Base-by-base conservation (phyloP, 2,113 vertebrate species). In the Scopus umbretta region DNA sequence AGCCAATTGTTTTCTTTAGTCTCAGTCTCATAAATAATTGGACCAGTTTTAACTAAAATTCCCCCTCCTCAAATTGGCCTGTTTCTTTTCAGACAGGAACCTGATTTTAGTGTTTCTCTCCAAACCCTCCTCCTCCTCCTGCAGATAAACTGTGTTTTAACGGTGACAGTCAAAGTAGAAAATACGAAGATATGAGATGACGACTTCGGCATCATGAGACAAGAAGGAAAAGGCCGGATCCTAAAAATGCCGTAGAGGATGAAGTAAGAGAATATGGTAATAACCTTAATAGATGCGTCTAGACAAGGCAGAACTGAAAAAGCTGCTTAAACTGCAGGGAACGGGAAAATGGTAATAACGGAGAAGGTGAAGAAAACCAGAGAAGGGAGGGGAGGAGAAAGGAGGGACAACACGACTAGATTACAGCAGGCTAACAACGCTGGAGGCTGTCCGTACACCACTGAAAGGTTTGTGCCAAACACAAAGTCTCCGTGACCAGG, bases 111-210 rank as follows among this genome's bases (percentile, higher is more conserved):
- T 14, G 18, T 16, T 80, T 47, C 62, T 32, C n/a, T 65, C 62
- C 0, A 0, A 67, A n/a, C n/a, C n/a, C n/a, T 14, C 4, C 13
- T 68, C 20, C 36, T 58, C n/a, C 75, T 83, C 74, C 17, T 45
- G 67, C 47, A 87, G 47, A 83, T 32, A 43, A 63, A 53, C 16
- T 56, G 43, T 2, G 1, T 49, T 80, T 62, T 67, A 95, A 86
- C 11, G 26, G n/a, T 7, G 52, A 36, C 4, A 76, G 25, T 50
- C n/a, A 40, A 73, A 72, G 49, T 0, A 65, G 43, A 68, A 93
- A 82, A 88, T 6, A 71, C 10, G 19, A 58, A 71, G 43, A 40
- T 27, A 38, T 0, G 13, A 67, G 20, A 76, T 21, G 40, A 90
- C 26, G 16, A 26, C 49, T 79, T 92, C 30, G n/a, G 61, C 47